These are phyloP conservation scores for Falco rusticolus DNA, from an alignment of 2,797 vertebrate species.

Conservation along the genomic window DNA sequence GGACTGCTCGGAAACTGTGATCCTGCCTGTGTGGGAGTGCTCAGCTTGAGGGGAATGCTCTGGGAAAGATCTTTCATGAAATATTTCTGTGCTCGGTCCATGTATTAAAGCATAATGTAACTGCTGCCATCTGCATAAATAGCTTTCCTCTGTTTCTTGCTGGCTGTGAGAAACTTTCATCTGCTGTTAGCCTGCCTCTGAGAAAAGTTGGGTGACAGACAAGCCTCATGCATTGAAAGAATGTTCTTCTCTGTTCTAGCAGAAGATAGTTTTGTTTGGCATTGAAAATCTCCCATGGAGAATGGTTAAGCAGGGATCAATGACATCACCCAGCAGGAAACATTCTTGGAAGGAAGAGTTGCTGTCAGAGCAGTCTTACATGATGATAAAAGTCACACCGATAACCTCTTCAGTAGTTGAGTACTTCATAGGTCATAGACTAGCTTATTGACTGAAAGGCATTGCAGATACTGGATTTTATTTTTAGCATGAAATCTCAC, in stretches of 20 bases:
- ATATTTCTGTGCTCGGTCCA: background rate
- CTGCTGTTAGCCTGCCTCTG: background rate
- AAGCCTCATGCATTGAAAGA: background rate
- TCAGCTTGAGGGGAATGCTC: background rate
- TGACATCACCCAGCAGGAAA: background rate
- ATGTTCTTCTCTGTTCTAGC: conserved; percentile 10
- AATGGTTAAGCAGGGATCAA: background rate
- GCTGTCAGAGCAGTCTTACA: background rate
- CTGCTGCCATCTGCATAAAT: background rate
- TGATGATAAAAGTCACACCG: background rate
- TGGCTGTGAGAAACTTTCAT: background rate
- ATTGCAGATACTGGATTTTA: background rate
- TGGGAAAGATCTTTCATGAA: background rate
- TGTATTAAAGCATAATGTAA: background rate
- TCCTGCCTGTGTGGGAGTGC: background rate
- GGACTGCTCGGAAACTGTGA: background rate
- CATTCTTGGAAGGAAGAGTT: background rate
- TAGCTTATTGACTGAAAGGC: background rate
- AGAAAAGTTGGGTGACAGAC: background rate
- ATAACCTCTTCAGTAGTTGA: background rate
- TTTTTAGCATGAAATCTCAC: background rate
- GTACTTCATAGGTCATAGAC: background rate
- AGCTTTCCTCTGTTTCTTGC: background rate
- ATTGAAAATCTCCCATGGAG: background rate
- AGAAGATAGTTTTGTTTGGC: conserved; percentile 25